phyloP scores from a whole-genome alignment of 2,113 vertebrate genomes.

The Drymodes brunneopygia region DNA sequence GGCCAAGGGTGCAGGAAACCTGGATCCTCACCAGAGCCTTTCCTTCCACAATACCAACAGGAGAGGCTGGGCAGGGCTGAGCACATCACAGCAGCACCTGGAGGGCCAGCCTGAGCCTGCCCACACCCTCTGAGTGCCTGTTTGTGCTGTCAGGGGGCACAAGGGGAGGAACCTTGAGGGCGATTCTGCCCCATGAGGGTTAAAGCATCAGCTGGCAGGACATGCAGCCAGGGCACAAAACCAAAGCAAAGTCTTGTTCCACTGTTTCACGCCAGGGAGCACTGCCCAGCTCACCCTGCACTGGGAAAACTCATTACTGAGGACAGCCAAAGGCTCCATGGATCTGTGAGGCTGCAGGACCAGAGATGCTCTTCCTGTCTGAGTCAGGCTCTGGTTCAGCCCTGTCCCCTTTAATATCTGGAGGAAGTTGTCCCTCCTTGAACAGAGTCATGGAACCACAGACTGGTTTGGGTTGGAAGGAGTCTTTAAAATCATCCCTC shows the following conservation, averaged over 20 bases:
- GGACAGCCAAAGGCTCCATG: background rate
- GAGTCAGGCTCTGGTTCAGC: background rate
- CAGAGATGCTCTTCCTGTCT: accelerated
- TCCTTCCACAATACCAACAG: accelerated
- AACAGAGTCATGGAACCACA: background rate
- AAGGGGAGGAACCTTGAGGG: background rate
- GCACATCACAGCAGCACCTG: background rate
- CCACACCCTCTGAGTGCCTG: accelerated
- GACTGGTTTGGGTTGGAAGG: background rate
- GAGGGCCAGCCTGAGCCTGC: background rate
- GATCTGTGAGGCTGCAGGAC: background rate
- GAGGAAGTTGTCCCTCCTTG: background rate
- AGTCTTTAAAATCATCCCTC: background rate
- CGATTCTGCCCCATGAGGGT: background rate
- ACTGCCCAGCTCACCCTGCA: accelerated
- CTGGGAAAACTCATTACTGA: background rate
- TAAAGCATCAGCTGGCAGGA: background rate
- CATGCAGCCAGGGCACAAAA: background rate
- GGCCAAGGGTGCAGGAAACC: background rate
- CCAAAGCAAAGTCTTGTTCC: background rate
- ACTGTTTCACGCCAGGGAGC: background rate
- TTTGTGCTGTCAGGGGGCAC: background rate
- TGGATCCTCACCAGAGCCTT: background rate
- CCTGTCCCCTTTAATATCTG: background rate
- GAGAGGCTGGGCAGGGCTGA: background rate